phyloP scores from a whole-genome alignment of 2,888 invertebrate genomes.

The Cephus rjabovi region DNA sequence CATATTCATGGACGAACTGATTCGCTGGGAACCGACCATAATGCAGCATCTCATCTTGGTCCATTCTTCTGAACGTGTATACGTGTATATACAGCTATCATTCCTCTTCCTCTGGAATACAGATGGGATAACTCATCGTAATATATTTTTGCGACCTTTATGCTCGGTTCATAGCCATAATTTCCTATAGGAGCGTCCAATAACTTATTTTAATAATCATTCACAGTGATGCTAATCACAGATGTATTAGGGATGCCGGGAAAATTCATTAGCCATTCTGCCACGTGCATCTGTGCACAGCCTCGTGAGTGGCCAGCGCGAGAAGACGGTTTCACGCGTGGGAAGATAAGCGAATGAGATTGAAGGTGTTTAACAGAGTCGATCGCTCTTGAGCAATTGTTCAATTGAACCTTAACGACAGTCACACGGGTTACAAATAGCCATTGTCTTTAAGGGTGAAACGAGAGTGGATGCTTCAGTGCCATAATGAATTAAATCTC shows the following conservation, averaged over 20 bases:
- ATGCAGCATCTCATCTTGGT: conserved; percentile 50
- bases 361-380: conserved; percentile 40
- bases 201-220: neutral
- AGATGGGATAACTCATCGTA: neutral
- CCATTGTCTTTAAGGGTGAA: conserved; percentile 10
- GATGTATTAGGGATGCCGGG: neutral
- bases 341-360: conserved; percentile 45
- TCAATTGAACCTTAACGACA: conserved; percentile 45
- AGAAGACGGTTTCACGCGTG: conserved; percentile 34
- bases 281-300: neutral
- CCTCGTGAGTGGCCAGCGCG: neutral
- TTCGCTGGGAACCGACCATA: conserved; percentile 51
- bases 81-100: neutral
- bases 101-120: neutral
- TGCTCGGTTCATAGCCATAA: neutral
- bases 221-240: neutral
- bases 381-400: conserved; percentile 52
- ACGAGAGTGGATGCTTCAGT: conserved; percentile 10
- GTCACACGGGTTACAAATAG: neutral
- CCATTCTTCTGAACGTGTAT: conserved; percentile 18
- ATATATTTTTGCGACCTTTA: neutral
- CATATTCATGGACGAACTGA: conserved; percentile 60
- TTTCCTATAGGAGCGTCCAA: neutral
- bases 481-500: neutral
- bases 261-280: neutral